These are phyloP conservation scores for Zosterops japonicus DNA, from an alignment of 2,113 vertebrate genomes.

Conservation along the genomic window DNA sequence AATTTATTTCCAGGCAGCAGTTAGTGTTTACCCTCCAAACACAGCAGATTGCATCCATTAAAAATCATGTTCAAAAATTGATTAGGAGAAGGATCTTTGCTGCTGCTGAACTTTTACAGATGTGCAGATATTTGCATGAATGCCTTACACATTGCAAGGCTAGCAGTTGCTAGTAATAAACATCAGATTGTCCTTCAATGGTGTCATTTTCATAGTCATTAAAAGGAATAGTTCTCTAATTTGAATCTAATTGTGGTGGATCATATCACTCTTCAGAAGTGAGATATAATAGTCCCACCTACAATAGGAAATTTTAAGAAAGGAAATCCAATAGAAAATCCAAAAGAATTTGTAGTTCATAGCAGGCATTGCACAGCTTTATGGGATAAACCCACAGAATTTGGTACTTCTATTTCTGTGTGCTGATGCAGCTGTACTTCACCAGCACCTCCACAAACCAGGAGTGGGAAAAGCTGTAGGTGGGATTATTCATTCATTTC, in stretches of 20 bases:
- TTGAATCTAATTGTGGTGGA: not conserved
- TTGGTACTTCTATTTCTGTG: not conserved
- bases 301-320: not conserved
- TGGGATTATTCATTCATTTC: not conserved
- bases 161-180: not conserved
- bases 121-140: not conserved
- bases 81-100: not conserved
- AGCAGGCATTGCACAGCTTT: not conserved
- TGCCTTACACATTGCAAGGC: not conserved
- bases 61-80: not conserved
- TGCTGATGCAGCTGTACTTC: not conserved
- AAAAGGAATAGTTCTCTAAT: not conserved
- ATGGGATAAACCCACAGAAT: not conserved
- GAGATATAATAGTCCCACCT: not conserved
- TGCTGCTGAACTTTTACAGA: not conserved
- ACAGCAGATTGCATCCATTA: not conserved
- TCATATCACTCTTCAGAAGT: not conserved
- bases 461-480: not conserved
- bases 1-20: not conserved
- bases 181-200: not conserved
- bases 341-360: not conserved
- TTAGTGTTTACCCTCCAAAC: not conserved
- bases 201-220: not conserved
- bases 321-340: not conserved
- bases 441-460: not conserved